Conservation (phyloP, 2,113 vertebrate species). For the Notothenia coriiceps region DNA sequence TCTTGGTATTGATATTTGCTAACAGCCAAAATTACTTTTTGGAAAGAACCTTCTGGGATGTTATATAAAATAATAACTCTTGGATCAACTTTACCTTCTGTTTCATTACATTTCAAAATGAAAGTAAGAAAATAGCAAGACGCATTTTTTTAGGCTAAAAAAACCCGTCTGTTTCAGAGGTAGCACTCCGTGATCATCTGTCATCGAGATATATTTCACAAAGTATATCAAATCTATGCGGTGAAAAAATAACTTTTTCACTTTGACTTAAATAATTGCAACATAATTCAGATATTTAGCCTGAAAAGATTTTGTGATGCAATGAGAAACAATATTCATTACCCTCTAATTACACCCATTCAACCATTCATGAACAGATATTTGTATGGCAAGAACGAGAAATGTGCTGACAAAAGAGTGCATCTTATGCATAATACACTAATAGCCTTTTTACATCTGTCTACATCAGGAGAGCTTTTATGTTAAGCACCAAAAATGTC, state of each 20-base stretch:
- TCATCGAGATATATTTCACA: neutral
- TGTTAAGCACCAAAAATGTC: neutral
- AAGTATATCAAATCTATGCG: conserved; percentile 4
- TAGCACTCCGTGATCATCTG: conserved; percentile 24
- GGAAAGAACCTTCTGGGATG: conserved; percentile 66
- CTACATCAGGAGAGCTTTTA: neutral
- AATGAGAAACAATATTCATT: neutral
- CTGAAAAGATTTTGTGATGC: conserved; percentile 1
- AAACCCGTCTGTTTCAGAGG: neutral
- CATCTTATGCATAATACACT: neutral
- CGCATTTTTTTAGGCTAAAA: neutral
- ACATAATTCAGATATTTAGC: neutral
- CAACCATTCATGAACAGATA: conserved; percentile 11
- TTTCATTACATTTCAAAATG: conserved; percentile 76
- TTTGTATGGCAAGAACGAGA: conserved; percentile 15
- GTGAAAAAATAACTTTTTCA: neutral
- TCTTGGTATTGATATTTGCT: conserved; percentile 79
- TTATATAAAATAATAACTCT: conserved; percentile 78
- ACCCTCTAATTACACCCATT: conserved; percentile 5
- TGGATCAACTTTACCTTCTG: conserved; percentile 72
- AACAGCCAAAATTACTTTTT: conserved; percentile 82
- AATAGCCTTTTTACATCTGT: conserved; percentile 19
- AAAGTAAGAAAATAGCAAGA: conserved; percentile 65
- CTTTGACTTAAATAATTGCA: too few species aligned
- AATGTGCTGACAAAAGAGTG: neutral